phyloP scores from a whole-genome alignment of 2,797 vertebrate species.

The Eulemur mongoz region DNA sequence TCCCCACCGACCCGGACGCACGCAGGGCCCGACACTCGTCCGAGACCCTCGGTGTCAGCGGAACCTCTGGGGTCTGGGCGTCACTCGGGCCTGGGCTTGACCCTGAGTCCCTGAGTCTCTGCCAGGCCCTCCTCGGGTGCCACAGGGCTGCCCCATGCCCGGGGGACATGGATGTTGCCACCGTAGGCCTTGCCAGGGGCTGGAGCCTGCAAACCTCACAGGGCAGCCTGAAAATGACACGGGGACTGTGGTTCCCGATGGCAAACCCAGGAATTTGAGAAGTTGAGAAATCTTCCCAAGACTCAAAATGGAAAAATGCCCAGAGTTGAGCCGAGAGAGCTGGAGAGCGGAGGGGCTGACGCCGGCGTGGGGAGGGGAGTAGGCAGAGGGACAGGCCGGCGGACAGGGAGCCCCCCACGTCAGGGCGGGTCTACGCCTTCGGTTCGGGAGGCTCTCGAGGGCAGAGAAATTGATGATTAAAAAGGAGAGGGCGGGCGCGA shows the following conservation, averaged over 20 bases:
- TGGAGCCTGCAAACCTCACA: fast-evolving
- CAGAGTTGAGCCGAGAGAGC: neutral
- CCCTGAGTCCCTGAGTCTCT: fast-evolving
- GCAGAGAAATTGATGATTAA: neutral
- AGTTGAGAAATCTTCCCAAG: neutral
- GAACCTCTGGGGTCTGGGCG: neutral
- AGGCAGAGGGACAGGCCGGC: neutral
- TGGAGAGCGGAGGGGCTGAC: fast-evolving
- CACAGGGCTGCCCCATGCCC: neutral
- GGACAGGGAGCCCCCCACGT: too few relatives aligned
- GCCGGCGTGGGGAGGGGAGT: fast-evolving
- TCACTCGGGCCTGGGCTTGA: neutral
- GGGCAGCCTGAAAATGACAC: neutral
- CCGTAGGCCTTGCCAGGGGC: fast-evolving
- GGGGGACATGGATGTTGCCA: fast-evolving
- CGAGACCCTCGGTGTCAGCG: fast-evolving
- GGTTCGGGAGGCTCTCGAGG: neutral
- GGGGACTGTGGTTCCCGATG: neutral
- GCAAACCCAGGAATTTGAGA: neutral
- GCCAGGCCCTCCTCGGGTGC: neutral
- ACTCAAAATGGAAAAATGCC: neutral
- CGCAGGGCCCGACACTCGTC: neutral
- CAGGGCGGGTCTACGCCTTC: neutral
- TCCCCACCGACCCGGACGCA: neutral
- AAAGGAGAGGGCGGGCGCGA: too few relatives aligned